phyloP scores from a whole-genome alignment of 2,797 vertebrate species.

The Bradypus variegatus region DNA sequence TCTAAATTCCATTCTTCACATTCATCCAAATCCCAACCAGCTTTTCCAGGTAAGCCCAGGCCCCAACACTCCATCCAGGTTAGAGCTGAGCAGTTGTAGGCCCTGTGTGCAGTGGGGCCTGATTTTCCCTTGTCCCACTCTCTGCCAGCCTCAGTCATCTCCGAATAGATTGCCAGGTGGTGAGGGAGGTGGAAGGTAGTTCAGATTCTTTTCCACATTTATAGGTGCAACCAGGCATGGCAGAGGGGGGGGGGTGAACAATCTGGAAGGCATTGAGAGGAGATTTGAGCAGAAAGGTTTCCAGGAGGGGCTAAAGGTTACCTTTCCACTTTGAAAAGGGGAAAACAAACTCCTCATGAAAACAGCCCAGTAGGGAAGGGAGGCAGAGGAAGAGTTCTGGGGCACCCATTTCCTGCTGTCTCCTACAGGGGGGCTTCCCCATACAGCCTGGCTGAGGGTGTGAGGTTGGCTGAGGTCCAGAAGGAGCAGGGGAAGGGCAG shows the following conservation, averaged over 20 bases:
- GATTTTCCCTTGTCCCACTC: accelerated
- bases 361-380: accelerated
- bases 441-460: background rate
- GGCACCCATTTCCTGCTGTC: background rate
- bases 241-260: background rate
- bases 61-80: accelerated
- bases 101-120: too few relatives aligned
- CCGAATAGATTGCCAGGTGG: background rate
- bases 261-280: background rate
- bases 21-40: background rate
- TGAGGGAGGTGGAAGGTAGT: background rate
- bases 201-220: background rate
- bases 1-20: background rate
- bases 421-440: background rate
- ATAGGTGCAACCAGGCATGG: background rate
- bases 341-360: background rate
- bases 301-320: background rate
- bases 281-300: background rate
- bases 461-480: accelerated
- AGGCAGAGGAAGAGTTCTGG: background rate
- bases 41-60: background rate
- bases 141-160: background rate
- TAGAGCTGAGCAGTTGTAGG: background rate
- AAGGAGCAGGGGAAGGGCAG: background rate
- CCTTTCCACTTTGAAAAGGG: background rate